Evolutionary conservation across 2,888 invertebrate species (phyloP).

Genomic region (Drosophila nigricruria): DNA sequence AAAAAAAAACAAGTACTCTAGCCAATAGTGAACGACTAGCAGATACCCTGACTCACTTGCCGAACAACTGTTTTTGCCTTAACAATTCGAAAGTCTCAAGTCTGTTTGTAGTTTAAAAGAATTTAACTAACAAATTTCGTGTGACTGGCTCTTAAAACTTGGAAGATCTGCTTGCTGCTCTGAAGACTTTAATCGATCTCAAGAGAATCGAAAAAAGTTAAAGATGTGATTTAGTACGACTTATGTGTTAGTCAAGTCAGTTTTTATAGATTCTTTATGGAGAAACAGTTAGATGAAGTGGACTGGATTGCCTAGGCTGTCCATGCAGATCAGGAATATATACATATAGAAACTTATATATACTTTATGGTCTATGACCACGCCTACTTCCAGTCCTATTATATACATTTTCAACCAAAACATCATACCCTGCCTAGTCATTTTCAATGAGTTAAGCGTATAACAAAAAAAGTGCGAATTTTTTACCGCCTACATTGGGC

Average conservation of each 20-base stretch:
- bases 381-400: background rate
- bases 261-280: background rate
- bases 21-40: background rate
- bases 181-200: background rate
- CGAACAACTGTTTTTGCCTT: background rate
- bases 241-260: background rate
- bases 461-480: slow-evolving; percentile 68
- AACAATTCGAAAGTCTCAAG: background rate
- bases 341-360: background rate
- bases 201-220: background rate
- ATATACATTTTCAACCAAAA: background rate
- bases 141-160: background rate
- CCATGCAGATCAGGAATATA: no score
- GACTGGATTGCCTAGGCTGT: background rate
- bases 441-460: background rate
- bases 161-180: no score
- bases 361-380: background rate
- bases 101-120: background rate
- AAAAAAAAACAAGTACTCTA: slow-evolving; percentile 1
- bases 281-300: background rate
- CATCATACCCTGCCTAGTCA: background rate
- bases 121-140: background rate
- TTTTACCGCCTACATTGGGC: slow-evolving; percentile 57
- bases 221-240: background rate
- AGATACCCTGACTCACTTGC: background rate